These are phyloP conservation scores for Cnemophilus loriae DNA, from an alignment of 2,113 vertebrate genomes.

Conservation along the genomic window DNA sequence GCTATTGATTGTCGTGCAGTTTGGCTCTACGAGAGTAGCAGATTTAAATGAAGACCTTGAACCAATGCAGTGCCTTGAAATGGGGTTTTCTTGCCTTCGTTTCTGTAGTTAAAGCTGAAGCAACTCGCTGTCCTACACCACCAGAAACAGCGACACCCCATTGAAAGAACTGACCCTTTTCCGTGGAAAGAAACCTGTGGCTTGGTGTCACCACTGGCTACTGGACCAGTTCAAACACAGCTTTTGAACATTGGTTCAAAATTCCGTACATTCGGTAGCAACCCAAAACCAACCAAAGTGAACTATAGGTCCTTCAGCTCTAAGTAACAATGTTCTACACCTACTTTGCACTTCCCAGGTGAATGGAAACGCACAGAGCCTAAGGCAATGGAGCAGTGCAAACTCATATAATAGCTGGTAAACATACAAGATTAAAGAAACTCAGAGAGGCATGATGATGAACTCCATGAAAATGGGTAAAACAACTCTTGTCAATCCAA, in stretches of 20 bases:
- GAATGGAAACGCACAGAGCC: not conserved
- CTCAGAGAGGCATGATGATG: not conserved
- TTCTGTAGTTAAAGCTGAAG: not conserved
- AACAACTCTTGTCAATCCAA: not conserved
- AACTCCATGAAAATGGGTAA: not conserved
- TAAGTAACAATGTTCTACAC: not conserved
- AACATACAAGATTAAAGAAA: not conserved
- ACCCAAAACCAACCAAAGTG: too few relatives aligned
- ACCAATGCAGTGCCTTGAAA: not conserved
- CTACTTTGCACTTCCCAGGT: not conserved
- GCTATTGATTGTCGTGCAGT: not conserved
- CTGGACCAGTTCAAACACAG: not conserved
- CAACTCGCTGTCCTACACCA: not conserved
- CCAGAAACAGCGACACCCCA: not conserved
- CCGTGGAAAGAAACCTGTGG: fast-evolving
- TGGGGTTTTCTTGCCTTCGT: not conserved
- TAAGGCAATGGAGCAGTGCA: not conserved
- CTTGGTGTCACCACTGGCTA: not conserved
- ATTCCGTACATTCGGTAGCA: too few relatives aligned
- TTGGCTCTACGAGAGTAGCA: not conserved
- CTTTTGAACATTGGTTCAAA: not conserved
- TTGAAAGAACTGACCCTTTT: not conserved
- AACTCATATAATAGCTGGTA: fast-evolving
- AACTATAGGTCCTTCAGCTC: not conserved
- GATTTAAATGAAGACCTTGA: not conserved